Percentiles rank a stretch among this genome's conserved stretches.
These are phyloP conservation scores for Epirrhoe tristata DNA, from an alignment of 2,888 invertebrate genomes.

Conservation along the genomic window DNA sequence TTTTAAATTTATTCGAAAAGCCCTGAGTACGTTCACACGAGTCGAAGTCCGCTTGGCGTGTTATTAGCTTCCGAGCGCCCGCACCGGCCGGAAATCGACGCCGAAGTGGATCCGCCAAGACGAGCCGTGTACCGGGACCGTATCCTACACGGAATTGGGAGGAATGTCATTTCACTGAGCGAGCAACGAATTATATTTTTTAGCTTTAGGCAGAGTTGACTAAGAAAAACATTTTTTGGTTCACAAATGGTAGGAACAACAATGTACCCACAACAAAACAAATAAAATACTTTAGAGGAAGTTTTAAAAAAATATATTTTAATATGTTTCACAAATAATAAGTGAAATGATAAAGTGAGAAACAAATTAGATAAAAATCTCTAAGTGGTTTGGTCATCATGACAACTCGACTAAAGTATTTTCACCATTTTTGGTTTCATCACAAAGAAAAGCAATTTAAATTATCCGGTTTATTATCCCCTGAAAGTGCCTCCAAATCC, in stretches of 20 bases:
- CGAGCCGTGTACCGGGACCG: conserved; percentile 39
- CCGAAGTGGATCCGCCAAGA: conserved; percentile 54
- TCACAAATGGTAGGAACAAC: too few relatives aligned
- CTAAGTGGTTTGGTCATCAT: conserved; percentile 18
- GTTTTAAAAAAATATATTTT: too few relatives aligned
- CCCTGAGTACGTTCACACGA: conserved; percentile 29
- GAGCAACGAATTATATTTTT: conserved; percentile 10
- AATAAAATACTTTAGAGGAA: too few relatives aligned
- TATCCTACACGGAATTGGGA: conserved; percentile 22
- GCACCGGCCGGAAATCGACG: conserved; percentile 70
- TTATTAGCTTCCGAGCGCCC: conserved; percentile 70
- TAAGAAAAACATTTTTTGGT: too few relatives aligned
- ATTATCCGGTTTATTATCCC: conserved; percentile 38
- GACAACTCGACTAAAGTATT: conserved; percentile 27
- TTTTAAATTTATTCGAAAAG: too few relatives aligned
- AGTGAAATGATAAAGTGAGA: too few relatives aligned
- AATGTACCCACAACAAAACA: too few relatives aligned
- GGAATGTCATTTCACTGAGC: conserved; percentile 15
- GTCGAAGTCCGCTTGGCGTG: conserved; percentile 55
- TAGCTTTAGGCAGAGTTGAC: not conserved
- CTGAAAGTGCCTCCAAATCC: conserved; percentile 31
- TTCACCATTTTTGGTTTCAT: conserved; percentile 26
- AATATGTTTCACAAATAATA: too few relatives aligned
- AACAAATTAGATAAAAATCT: conserved; percentile 5
- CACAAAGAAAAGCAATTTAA: conserved; percentile 39